phyloP scores from a whole-genome alignment of 2,113 vertebrate species.

The Potamarius usumacintae region DNA sequence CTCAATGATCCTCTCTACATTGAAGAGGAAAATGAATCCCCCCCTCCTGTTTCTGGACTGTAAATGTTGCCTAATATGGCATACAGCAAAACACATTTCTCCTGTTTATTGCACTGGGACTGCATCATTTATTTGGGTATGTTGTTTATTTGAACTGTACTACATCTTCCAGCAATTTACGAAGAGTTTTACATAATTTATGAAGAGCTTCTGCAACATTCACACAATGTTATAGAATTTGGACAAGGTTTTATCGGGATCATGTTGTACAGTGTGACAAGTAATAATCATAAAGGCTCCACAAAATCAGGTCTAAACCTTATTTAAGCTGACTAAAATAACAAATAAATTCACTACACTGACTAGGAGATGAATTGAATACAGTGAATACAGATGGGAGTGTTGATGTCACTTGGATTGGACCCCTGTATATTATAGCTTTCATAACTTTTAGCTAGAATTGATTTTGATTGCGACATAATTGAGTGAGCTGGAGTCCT shows the following conservation, averaged over 20 bases:
- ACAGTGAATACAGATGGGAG: background rate
- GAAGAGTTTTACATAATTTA: too few relatives aligned
- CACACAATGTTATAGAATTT: background rate
- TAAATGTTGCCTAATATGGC: background rate
- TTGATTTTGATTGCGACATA: background rate
- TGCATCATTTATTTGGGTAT: background rate
- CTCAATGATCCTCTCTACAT: background rate
- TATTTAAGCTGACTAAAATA: background rate
- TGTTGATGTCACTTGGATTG: background rate
- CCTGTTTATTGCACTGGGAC: too few relatives aligned
- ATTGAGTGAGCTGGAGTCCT: background rate
- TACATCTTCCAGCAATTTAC: background rate
- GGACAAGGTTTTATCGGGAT: background rate
- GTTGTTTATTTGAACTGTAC: background rate
- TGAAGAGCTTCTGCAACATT: background rate
- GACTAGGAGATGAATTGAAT: background rate
- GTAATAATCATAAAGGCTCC: background rate
- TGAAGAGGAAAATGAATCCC: background rate
- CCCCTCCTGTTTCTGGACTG: background rate
- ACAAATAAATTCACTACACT: background rate
- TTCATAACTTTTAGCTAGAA: background rate
- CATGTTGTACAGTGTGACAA: too few relatives aligned
- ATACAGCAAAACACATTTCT: too few relatives aligned
- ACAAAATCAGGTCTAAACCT: background rate
- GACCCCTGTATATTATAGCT: background rate